Percentiles rank a stretch among this genome's conserved stretches.
Evolutionary conservation across 2,888 invertebrate species (phyloP).

Genomic region (Andrena hattorfiana): DNA sequence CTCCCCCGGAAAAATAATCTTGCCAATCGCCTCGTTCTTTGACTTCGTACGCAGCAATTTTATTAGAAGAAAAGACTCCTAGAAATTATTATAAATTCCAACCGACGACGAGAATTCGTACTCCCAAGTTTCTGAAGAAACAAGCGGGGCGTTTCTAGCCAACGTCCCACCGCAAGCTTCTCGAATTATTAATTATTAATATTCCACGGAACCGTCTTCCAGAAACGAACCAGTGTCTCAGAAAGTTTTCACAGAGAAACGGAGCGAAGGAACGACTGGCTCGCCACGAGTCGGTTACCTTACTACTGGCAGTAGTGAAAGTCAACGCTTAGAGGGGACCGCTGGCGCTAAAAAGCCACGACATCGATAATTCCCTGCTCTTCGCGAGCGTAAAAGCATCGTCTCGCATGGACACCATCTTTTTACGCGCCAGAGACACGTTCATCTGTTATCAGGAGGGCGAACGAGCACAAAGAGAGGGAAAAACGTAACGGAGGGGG

Average conservation of each 20-base stretch:
- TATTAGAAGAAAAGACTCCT: not conserved
- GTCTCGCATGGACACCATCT: not conserved
- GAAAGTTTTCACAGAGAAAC: not conserved
- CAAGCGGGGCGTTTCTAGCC: not conserved
- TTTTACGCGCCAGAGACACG: constrained; percentile 17
- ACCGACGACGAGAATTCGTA: not conserved
- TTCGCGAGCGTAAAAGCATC: not conserved
- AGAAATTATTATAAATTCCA: not conserved
- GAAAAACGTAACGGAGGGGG: not conserved
- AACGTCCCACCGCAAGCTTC: not conserved
- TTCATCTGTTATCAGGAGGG: constrained; percentile 8
- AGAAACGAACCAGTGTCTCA: not conserved
- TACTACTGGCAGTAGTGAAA: constrained; percentile 15
- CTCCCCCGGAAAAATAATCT: not conserved
- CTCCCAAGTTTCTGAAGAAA: not conserved
- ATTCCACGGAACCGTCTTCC: not conserved
- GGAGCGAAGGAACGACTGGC: not conserved
- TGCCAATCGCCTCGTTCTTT: not conserved
- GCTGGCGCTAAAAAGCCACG: not conserved
- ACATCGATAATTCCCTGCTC: not conserved
- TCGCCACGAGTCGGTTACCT: not conserved
- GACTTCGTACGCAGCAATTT: not conserved
- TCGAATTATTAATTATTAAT: not conserved
- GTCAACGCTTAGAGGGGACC: constrained; percentile 7
- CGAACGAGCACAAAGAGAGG: not conserved